Percentiles rank a stretch among this genome's conserved stretches.
phyloP scores from a whole-genome alignment of 2,113 vertebrate species.

The Anhinga rufa region DNA sequence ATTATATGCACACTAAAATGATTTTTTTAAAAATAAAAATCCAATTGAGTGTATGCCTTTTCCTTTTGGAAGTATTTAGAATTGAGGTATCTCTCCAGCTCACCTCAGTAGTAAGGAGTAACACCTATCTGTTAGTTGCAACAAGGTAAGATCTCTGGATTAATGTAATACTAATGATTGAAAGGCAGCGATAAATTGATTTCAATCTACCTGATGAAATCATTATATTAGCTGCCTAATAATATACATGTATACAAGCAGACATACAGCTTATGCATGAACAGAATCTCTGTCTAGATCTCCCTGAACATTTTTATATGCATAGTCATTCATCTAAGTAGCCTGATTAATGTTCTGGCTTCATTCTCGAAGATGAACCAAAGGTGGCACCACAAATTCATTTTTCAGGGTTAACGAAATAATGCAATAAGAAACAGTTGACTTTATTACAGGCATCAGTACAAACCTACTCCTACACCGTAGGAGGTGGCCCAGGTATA shows the following conservation, averaged over 20 bases:
- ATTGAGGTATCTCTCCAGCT: background rate
- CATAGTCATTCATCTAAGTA: constrained; percentile 27
- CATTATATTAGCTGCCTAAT: background rate
- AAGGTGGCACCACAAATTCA: constrained; percentile 60
- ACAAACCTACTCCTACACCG: background rate
- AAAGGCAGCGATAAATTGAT: background rate
- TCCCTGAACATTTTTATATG: background rate
- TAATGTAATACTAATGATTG: background rate
- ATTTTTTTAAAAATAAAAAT: background rate
- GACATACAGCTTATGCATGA: background rate
- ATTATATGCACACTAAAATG: background rate
- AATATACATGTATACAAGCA: background rate
- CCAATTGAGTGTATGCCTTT: background rate
- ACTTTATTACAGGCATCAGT: background rate
- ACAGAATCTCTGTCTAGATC: background rate
- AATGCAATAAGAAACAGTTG: background rate
- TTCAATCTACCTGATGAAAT: background rate
- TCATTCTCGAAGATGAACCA: constrained; percentile 49
- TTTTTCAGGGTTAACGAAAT: constrained; percentile 28
- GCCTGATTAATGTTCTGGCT: constrained; percentile 18
- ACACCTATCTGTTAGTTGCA: background rate
- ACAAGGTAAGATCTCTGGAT: background rate
- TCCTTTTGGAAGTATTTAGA: background rate
- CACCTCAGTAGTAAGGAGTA: background rate
- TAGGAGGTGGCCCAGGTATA: background rate